Base-by-base conservation (phyloP, 2,888 invertebrate genomes). In the Apamea monoglypha region DNA sequence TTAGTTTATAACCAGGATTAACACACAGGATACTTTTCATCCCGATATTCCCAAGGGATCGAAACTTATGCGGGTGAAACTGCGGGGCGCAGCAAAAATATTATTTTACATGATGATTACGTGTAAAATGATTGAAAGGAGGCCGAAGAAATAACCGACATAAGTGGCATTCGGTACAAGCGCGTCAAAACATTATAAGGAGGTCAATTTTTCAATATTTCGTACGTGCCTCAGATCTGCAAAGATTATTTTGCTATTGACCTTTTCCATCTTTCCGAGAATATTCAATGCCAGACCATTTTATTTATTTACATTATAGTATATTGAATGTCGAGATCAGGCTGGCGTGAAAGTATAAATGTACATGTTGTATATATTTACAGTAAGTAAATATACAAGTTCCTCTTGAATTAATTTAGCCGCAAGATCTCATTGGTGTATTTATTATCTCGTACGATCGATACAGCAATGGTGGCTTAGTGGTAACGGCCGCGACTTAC, bases 321-420 rank as follows among this genome's bases (percentile, higher is more conserved):
- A 69, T 84, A 87, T 86, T 83, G 77, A 80, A 85, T 78, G 88
- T 80, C 86, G 81, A 80, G 78, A 81, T 80, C 79, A 86, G 76
- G 79, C 78, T 74, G 74, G 71, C 72, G 77, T 74, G 70, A 84
- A 79, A 80, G 80, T 82, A 56, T 25, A 63, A 78, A 82, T 77
- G 77, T 76, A 70, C 70, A 76, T 67, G 70, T 53, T 82, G 78
- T 81, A 84, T 90, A 84, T 88, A 89, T 88, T 90, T 86, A 85
- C 74, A n/a, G n/a, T n/a, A n/a, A n/a, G n/a, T n/a, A n/a, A n/a
- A 66, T 89, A 87, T 87, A 90, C 76, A 84, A 85, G 84, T 89
- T 90, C 87, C 87, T 81, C 75, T 78, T 73, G 82, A 81, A 74
- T 77, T 64, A 25, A 76, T 86, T 40, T 82, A 63, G 67, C 76